A percentile compares a stretch with the other conserved stretches of the same genome.
Evolutionary conservation across 2,113 vertebrate genomes (phyloP).

Genomic region (Poecile atricapillus): DNA sequence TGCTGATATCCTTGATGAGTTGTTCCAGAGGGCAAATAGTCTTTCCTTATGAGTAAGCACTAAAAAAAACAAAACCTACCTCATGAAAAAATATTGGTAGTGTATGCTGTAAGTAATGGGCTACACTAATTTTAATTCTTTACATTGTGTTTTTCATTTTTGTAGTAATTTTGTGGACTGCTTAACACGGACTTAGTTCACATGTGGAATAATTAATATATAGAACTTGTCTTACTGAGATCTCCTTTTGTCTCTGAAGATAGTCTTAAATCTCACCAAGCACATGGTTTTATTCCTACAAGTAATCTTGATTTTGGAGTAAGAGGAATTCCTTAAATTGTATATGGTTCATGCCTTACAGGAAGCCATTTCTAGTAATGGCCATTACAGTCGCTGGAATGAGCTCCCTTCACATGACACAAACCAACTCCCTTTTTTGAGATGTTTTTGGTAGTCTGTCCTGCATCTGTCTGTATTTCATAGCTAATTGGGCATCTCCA

Average conservation of each 20-base stretch:
- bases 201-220: neutral
- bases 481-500: neutral
- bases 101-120: neutral
- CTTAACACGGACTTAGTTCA: neutral
- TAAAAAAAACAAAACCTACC: neutral
- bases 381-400: neutral
- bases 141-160: neutral
- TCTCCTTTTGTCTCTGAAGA: neutral
- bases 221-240: neutral
- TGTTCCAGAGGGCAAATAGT: conserved; percentile 3
- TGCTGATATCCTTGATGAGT: conserved; percentile 23
- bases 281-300: neutral
- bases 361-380: neutral
- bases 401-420: neutral
- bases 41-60: neutral
- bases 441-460: neutral
- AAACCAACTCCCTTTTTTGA: neutral
- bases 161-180: neutral
- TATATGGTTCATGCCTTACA: neutral
- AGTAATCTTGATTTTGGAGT: neutral
- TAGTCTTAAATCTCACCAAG: neutral
- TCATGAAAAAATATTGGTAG: neutral
- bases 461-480: neutral
- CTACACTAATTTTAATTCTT: neutral
- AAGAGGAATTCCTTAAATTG: neutral